Conservation (phyloP, 2,113 vertebrate genomes). For the Cepphus grylle region DNA sequence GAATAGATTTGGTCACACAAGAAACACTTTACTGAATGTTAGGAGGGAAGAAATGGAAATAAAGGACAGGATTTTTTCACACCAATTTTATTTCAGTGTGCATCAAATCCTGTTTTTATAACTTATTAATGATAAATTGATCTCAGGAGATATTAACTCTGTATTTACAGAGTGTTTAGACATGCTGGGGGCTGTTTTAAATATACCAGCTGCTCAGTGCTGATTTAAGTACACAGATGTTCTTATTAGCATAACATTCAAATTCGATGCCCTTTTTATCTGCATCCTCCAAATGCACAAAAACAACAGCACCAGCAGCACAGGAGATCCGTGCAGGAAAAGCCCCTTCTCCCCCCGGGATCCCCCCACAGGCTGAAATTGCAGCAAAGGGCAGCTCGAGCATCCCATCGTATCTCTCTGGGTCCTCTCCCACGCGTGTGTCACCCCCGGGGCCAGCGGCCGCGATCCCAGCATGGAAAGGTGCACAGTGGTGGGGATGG, state of each 20-base stretch:
- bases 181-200: conserved; percentile 50
- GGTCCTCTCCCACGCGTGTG: accelerated
- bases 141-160: conserved; percentile 62
- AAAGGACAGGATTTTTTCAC: neutral
- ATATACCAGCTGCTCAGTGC: conserved; percentile 48
- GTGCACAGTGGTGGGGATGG: neutral
- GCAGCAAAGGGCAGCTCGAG: accelerated
- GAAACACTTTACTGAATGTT: neutral
- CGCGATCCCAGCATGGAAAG: neutral
- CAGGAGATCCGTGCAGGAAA: neutral
- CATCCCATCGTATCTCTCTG: accelerated
- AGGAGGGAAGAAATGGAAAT: neutral
- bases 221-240: conserved; percentile 59
- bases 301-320: neutral
- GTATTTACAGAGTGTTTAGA: conserved; percentile 63
- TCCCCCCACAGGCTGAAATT: neutral
- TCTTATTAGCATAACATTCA: conserved; percentile 57
- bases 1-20: neutral
- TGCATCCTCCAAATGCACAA: neutral
- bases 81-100: neutral
- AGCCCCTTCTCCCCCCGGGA: neutral
- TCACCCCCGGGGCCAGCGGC: neutral
- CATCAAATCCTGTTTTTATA: conserved; percentile 15
- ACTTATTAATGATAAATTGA: conserved; percentile 62
- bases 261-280: conserved; percentile 10